These are phyloP conservation scores for Drosophila willistoni DNA, from an alignment of 1,140 invertebrate species.

Conservation along the genomic window DNA sequence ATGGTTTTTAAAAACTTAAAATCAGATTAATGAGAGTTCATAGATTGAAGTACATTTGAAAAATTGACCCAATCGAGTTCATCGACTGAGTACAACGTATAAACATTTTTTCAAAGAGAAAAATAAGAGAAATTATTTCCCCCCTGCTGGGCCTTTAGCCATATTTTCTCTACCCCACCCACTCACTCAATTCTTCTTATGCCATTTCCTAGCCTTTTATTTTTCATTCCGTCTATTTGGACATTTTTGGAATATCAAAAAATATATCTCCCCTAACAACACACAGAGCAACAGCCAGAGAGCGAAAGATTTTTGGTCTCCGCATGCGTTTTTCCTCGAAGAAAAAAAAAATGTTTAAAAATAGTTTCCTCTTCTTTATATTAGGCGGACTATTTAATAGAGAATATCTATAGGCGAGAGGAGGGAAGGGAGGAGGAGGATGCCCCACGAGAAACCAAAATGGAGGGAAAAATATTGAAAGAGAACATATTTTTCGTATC, in stretches of 20 bases:
- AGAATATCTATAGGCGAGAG: not conserved
- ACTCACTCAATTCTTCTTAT: not conserved
- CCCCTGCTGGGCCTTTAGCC: not conserved
- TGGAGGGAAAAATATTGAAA: constrained; percentile 1
- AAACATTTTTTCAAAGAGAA: not conserved
- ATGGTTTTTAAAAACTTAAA: no score
- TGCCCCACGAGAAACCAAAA: not conserved
- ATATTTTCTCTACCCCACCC: not conserved
- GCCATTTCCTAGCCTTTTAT: not conserved
- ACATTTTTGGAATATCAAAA: constrained; percentile 58
- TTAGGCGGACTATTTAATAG: constrained; percentile 23
- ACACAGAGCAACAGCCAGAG: constrained; percentile 16
- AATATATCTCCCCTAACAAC: constrained; percentile 47
- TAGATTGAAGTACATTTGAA: no score
- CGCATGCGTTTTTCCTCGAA: constrained; percentile 15
- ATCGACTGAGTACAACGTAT: not conserved
- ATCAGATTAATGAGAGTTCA: no score
- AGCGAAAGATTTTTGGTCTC: not conserved
- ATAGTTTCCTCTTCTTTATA: constrained; percentile 61
- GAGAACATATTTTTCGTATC: not conserved
- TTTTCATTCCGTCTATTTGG: constrained; percentile 6
- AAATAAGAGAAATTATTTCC: not conserved
- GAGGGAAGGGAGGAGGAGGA: not conserved
- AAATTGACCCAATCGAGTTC: no score
- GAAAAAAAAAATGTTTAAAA: constrained; percentile 69